phyloP scores from a whole-genome alignment of 2,888 invertebrate species.

The Drosophila formosana region DNA sequence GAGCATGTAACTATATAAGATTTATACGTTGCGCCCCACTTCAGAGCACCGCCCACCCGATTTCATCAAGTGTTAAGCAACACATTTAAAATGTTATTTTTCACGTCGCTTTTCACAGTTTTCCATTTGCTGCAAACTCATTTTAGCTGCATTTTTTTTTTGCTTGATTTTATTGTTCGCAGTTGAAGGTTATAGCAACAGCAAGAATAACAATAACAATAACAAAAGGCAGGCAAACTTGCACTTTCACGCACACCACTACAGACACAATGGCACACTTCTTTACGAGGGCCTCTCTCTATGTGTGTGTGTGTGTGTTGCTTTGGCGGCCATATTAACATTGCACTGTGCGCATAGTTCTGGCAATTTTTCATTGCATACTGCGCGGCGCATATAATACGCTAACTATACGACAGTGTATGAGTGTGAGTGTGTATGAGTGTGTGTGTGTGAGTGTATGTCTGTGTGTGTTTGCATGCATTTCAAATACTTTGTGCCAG shows the following conservation, averaged over 20 bases:
- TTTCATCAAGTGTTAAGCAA: slow-evolving; percentile 25
- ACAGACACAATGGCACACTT: slow-evolving; percentile 37
- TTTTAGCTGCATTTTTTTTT: slow-evolving; percentile 71
- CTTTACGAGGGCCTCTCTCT: slow-evolving; percentile 1
- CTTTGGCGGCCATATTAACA: slow-evolving; percentile 70
- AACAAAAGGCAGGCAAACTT: slow-evolving; percentile 66
- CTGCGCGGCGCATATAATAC: slow-evolving; percentile 20
- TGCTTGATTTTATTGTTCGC: slow-evolving; percentile 69
- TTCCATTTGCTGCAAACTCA: slow-evolving; percentile 67
- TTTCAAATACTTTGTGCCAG: slow-evolving; percentile 69
- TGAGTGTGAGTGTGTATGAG: slow-evolving; percentile 1
- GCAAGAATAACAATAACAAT: slow-evolving; percentile 33
- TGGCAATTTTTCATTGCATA: slow-evolving; percentile 71
- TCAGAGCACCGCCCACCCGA: background rate
- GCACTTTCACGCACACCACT: slow-evolving; percentile 59
- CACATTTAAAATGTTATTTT: slow-evolving; percentile 61
- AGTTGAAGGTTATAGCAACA: slow-evolving; percentile 59
- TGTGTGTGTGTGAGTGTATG: slow-evolving; percentile 15
- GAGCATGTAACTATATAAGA: slow-evolving; percentile 10
- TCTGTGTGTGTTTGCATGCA: slow-evolving; percentile 37
- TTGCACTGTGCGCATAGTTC: slow-evolving; percentile 48
- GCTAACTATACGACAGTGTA: background rate
- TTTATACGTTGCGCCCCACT: background rate
- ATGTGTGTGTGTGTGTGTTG: slow-evolving; percentile 28
- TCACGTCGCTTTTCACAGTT: slow-evolving; percentile 62